Evolutionary conservation across 2,113 vertebrate species (phyloP).

Genomic region (Ameiurus melas): DNA sequence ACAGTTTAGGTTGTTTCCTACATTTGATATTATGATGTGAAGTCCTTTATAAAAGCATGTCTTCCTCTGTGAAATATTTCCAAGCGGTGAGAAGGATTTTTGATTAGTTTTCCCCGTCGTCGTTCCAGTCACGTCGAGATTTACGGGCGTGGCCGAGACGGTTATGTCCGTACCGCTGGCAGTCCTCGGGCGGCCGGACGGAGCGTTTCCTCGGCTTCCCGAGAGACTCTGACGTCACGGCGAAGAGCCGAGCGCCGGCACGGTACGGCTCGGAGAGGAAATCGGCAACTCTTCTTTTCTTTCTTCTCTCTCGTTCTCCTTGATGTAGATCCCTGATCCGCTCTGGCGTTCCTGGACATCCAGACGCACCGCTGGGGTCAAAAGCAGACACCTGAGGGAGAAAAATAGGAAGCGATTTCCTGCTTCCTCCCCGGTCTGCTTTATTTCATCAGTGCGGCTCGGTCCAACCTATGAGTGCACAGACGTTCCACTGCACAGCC

Average conservation of each 20-base stretch:
- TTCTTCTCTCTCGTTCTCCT: background rate
- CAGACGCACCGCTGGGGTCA: background rate
- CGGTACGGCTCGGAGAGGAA: conserved; percentile 36
- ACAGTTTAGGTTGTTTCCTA: no score
- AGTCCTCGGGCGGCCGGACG: conserved; percentile 14
- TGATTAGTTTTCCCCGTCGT: background rate
- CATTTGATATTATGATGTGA: no score
- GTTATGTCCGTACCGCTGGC: background rate
- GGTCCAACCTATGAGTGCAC: background rate
- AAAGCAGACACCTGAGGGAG: conserved; percentile 12
- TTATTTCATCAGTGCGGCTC: background rate
- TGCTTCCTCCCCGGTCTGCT: background rate
- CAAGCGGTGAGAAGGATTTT: background rate
- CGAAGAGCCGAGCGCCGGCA: conserved; percentile 57
- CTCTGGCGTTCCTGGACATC: background rate
- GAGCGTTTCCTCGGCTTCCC: conserved; percentile 58
- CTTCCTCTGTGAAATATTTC: background rate
- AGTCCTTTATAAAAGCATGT: no score
- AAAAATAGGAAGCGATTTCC: conserved; percentile 19
- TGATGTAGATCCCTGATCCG: background rate
- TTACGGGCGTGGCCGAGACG: background rate
- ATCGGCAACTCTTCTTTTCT: background rate
- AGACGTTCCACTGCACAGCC: background rate
- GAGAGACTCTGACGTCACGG: conserved; percentile 54
- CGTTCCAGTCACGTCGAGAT: background rate